phyloP scores from a whole-genome alignment of 2,888 invertebrate genomes.

The Pollenia labialis region DNA sequence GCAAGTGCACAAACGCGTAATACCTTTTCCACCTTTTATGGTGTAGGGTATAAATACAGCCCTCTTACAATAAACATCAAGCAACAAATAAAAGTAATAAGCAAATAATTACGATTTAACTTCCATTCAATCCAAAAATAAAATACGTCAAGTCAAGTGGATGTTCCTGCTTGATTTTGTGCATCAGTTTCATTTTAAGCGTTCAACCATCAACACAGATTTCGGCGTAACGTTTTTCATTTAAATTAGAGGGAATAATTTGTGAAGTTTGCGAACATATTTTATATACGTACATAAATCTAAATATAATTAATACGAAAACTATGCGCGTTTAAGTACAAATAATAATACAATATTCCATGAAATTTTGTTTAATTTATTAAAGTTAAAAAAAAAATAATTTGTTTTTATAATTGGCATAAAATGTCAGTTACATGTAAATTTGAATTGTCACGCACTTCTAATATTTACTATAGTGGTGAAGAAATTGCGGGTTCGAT shows the following conservation, averaged over 20 bases:
- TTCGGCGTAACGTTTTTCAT: background rate
- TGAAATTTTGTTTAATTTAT: conserved; percentile 4
- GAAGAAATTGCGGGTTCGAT: conserved; percentile 77
- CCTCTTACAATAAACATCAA: conserved; percentile 16
- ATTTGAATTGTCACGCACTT: conserved; percentile 77
- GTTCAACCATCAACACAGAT: conserved; percentile 49
- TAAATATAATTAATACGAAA: too few species aligned
- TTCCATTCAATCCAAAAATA: background rate
- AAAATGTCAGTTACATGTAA: conserved; percentile 73
- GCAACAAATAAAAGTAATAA: background rate
- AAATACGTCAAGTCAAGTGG: conserved; percentile 50
- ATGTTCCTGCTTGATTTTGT: conserved; percentile 19
- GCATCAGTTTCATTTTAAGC: conserved; percentile 63
- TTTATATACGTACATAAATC: too few species aligned
- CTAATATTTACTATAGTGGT: conserved; percentile 79
- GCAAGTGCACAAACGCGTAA: too few species aligned
- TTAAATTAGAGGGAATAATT: too few species aligned
- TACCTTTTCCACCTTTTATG: too few species aligned
- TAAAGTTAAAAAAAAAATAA: conserved; percentile 28
- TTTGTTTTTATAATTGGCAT: conserved; percentile 33
- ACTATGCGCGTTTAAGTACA: too few species aligned
- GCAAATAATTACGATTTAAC: conserved; percentile 17
- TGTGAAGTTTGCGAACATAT: too few species aligned
- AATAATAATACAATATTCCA: too few species aligned
- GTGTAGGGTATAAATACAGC: background rate